Conservation (phyloP, 2,888 invertebrate genomes). For the Thereva unica region DNA sequence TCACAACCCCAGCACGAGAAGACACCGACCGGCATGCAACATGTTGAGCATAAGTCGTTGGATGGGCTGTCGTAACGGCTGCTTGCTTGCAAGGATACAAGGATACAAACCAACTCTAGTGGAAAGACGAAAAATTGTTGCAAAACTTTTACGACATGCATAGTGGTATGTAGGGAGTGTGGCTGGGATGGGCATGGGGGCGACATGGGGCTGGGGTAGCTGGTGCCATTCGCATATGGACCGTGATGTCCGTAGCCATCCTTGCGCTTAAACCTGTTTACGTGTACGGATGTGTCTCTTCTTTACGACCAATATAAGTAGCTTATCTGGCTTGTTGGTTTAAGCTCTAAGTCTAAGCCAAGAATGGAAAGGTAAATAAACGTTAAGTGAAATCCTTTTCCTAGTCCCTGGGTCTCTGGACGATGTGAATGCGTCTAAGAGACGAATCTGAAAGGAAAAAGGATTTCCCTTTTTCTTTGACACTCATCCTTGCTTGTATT, state of each 20-base stretch:
- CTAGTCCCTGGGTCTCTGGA: conserved; percentile 20
- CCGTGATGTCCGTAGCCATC: conserved; percentile 14
- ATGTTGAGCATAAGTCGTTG: conserved; percentile 31
- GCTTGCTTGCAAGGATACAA: conserved; percentile 5
- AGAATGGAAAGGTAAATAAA: conserved; percentile 34
- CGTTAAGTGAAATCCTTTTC: conserved; percentile 34
- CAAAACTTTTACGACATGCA: conserved; percentile 34
- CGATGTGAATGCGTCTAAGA: conserved; percentile 25
- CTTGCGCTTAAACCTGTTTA: conserved; percentile 30
- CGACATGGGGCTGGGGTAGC: conserved; percentile 6
- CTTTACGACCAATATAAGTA: conserved; percentile 34
- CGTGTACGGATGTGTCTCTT: conserved; percentile 30
- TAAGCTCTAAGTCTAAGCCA: conserved; percentile 35
- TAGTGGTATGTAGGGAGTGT: not conserved
- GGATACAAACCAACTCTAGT: not conserved
- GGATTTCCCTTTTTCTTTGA: conserved; percentile 27
- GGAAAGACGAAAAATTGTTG: conserved; percentile 28
- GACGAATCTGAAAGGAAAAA: conserved; percentile 25
- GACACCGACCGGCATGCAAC: conserved; percentile 26
- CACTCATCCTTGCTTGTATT: conserved; percentile 9
- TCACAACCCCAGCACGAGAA: conserved; percentile 1
- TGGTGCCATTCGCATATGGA: conserved; percentile 14
- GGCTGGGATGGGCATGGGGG: conserved; percentile 5
- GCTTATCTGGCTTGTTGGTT: conserved; percentile 34
- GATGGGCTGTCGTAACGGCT: conserved; percentile 15